phyloP scores from a whole-genome alignment of 1,140 invertebrate species.

The Apis dorsata region DNA sequence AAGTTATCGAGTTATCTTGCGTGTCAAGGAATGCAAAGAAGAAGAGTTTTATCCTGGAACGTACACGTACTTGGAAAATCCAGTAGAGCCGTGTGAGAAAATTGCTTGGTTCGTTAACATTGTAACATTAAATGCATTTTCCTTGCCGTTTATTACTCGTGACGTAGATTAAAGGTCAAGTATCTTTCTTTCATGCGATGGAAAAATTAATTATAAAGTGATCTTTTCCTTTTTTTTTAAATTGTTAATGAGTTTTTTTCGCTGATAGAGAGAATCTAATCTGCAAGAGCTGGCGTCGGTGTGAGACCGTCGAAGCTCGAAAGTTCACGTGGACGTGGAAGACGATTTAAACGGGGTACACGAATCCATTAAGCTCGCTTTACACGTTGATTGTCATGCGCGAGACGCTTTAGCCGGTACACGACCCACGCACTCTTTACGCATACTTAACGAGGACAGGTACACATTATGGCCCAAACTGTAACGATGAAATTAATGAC shows the following conservation, averaged over 20 bases:
- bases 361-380: conserved; percentile 50
- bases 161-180: not conserved
- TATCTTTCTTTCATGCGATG: not conserved
- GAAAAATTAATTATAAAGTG: not conserved
- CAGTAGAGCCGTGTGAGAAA: conserved; percentile 10
- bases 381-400: conserved; percentile 56
- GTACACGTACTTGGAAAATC: not conserved
- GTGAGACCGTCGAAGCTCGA: conserved; percentile 7
- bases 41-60: conserved; percentile 5
- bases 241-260: not conserved
- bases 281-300: not conserved
- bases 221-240: not conserved
- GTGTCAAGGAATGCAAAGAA: not conserved
- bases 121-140: not conserved
- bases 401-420: conserved; percentile 51
- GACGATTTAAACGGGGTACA: conserved; percentile 41
- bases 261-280: not conserved
- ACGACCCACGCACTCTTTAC: conserved; percentile 53
- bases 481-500: conserved; percentile 58
- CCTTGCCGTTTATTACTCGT: not conserved
- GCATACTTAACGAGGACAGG: conserved; percentile 57
- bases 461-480: conserved; percentile 62
- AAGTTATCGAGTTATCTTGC: conserved; percentile 29
- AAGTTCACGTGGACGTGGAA: conserved; percentile 48
- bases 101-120: conserved; percentile 1